Conservation (phyloP, 2,113 vertebrate genomes). For the Bubo blakistoni region DNA sequence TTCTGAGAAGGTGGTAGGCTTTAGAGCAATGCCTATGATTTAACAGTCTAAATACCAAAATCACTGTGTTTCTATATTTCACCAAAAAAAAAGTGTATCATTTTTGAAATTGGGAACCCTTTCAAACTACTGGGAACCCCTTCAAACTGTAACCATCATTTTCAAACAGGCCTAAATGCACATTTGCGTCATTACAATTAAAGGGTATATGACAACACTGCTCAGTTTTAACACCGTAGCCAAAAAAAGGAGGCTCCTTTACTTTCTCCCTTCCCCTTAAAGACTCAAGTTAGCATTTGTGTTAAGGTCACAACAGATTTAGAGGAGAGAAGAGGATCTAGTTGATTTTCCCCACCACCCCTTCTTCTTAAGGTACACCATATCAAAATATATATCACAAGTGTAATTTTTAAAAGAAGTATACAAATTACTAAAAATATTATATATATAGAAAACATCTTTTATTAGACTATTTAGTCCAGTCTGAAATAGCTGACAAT, state of each 20-base stretch:
- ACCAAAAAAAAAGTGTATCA: accelerated
- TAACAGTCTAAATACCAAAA: background rate
- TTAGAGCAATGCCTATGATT: background rate
- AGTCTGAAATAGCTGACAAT: background rate
- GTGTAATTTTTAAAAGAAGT: background rate
- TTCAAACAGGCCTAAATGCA: background rate
- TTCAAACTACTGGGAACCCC: background rate
- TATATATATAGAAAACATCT: background rate
- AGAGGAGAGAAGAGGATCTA: background rate
- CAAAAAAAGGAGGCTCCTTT: background rate
- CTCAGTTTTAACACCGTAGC: background rate
- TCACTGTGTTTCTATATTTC: background rate
- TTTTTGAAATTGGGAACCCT: background rate
- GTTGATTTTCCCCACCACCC: background rate
- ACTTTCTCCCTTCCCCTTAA: background rate
- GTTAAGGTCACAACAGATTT: background rate
- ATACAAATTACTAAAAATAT: background rate
- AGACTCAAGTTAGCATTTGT: background rate
- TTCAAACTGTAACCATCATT: background rate
- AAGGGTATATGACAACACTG: background rate
- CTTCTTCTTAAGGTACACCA: background rate
- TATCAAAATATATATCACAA: background rate
- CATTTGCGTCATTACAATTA: background rate
- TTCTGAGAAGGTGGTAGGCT: background rate
- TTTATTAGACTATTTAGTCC: background rate